Evolutionary conservation across 2,888 invertebrate species (phyloP).

Genomic region (Aradus depressus): DNA sequence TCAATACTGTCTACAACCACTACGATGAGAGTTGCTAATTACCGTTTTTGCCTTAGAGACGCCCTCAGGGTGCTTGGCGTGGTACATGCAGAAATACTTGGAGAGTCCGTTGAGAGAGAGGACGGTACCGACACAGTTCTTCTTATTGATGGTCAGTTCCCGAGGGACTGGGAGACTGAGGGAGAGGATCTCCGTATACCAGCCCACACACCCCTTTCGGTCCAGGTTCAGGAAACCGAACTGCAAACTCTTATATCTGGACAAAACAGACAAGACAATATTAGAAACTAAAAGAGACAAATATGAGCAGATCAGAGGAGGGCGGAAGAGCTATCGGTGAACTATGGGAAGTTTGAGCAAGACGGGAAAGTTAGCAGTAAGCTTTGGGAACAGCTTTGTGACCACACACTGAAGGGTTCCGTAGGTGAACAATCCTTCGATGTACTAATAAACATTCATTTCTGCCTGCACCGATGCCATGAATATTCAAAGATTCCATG

Average conservation of each 20-base stretch:
- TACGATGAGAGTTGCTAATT: conserved; percentile 3
- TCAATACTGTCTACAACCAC: no score
- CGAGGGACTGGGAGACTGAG: conserved; percentile 72
- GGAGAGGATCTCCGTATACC: conserved; percentile 80
- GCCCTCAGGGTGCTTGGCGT: conserved; percentile 83
- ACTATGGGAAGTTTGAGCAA: no score
- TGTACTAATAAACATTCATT: no score
- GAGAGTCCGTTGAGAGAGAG: conserved; percentile 90
- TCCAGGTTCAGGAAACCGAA: conserved; percentile 91
- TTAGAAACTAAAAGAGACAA: background rate
- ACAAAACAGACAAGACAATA: no score
- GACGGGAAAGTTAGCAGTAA: no score
- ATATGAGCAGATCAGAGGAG: background rate
- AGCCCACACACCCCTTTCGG: conserved; percentile 55
- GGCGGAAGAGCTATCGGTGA: no score
- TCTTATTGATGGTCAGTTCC: conserved; percentile 81
- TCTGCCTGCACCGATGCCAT: no score
- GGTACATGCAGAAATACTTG: conserved; percentile 97
- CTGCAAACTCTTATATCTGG: conserved; percentile 87
- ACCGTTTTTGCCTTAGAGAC: conserved; percentile 45
- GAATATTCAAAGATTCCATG: no score
- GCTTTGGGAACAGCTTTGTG: no score
- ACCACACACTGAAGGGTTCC: no score
- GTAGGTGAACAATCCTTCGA: no score
- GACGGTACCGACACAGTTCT: conserved; percentile 94